Evolutionary conservation across 2,113 vertebrate genomes (phyloP), one percentile per base, ranked within the genome.

Genomic region (Microtus ochrogaster): DNA sequence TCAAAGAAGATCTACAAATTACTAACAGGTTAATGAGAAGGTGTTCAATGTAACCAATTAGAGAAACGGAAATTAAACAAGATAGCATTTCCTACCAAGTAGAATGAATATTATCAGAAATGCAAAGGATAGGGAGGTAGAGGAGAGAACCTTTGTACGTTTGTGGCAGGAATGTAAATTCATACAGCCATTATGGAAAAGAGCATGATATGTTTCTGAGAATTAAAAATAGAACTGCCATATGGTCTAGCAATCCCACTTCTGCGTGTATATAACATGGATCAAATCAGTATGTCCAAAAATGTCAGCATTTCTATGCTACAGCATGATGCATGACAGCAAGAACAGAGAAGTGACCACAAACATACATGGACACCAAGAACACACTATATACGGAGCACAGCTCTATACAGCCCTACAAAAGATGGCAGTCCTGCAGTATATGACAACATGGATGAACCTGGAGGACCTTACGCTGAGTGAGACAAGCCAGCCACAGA

Each of bases 211-310:
- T 19, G 28, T 66, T 82, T 81, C 76, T 74, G 44, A 66, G 49
- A 52, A 47, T 58, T 68, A 74, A 76, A 83, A 92, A 89, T 82
- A 74, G 90, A 92, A 74, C 58, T 76, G n/a, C 77, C 68, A 58
- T 76, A 89, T 95, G 90, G 76, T 76, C 84, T 39, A 76, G 28
- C 65, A 76, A 66, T 73, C 28, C 68, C 36, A 47, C 66, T 95
- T 88, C 76, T 76, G 36, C 2, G 30, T 58, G 16, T 55, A 66
- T 76, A 76, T 39, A 92, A 88, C 28, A 11, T 28, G 74, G 19
- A 88, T 73, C 58, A 95, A 68, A 22, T 44, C 26, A 58, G 41
- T 44, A 8, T 74, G 68, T 89, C 61, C 55, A 47, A n/a, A 74
- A 68, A 89, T 30, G n/a, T 26, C 58, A 76, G 44, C 28, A 33